Base-by-base conservation (phyloP, 2,888 invertebrate genomes). In the Trilocha varians region DNA sequence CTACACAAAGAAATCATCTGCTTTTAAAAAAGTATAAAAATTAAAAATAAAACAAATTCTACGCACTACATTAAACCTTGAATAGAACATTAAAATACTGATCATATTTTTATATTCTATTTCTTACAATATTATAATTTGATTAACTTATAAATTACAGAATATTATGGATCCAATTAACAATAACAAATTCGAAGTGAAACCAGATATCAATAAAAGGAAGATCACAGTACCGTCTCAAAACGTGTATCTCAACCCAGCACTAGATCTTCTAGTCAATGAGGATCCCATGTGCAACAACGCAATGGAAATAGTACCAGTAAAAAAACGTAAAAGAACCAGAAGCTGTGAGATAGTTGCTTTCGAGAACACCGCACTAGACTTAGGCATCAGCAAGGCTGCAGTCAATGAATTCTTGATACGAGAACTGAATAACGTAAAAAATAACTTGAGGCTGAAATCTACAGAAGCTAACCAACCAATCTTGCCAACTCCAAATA, bases 221-320 rank as follows among this genome's bases (percentile, higher is more conserved):
- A 87, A 86, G 49, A 70, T 80, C 25, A 57, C 62, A 4, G 55
- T 70, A 3, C 73, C 74, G 1, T 67, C 74, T 32, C 59, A 74
- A 0, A 86, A 82, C 47, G 78, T 66, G 0, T 87, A 84, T 48
- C 57, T 82, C 8, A 87, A 87, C 48, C 87, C 87, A 4, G 87
- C 77, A 0, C 46, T 87, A 1, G 86, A 87, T 43, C 57, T 87
- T 0, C 65, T 87, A 0, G 82, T 66, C 3, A 86, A 83, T 44
- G 86, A 87, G 11, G 87, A 87, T 44, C 74, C 70, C 3, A 87
- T 86, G 68, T 83, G 84, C 50, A 87, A 87, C 59, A 87, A 74
- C 0, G 78, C 72, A 5, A 85, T 87, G 85, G 87, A 87, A 59
- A 71, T 85, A 16, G 65, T 73, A 14, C 84, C 85, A 0, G 60